Conservation (phyloP, 2,888 invertebrate genomes). For the Platypus cylindrus region DNA sequence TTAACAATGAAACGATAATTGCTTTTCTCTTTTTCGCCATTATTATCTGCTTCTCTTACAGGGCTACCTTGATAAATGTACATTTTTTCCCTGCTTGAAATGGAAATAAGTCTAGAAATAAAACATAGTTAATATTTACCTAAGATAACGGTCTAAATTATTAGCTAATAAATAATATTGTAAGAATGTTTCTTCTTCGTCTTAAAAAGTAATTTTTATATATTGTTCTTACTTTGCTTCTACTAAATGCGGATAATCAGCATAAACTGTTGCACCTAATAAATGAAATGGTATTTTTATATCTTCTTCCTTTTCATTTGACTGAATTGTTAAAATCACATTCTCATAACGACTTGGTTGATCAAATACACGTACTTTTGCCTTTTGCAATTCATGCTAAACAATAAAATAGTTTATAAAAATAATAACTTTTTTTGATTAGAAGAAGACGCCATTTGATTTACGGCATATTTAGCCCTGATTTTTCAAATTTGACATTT, state of each 20-base stretch:
- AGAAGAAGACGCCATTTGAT: too few relatives aligned
- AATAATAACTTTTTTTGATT: too few relatives aligned
- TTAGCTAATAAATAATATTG: neutral
- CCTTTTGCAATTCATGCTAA: constrained; percentile 42
- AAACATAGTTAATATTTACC: neutral
- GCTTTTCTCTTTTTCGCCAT: too few relatives aligned
- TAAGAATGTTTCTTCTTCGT: neutral
- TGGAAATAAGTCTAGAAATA: constrained; percentile 43
- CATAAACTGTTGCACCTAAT: constrained; percentile 63
- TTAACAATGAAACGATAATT: too few relatives aligned
- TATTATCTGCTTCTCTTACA: too few relatives aligned
- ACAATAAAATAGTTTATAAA: constrained; percentile 4
- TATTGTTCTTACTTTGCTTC: constrained; percentile 60
- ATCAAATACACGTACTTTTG: constrained; percentile 80
- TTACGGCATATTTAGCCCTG: too few relatives aligned
- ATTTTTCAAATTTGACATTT: too few relatives aligned
- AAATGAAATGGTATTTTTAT: constrained; percentile 35
- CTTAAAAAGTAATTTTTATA: neutral
- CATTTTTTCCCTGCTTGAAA: constrained; percentile 44
- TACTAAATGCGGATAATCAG: constrained; percentile 88
- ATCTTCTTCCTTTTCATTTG: constrained; percentile 30
- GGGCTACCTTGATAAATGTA: too few relatives aligned
- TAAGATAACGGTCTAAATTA: neutral
- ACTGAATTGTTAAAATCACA: constrained; percentile 61
- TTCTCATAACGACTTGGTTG: constrained; percentile 67